These are phyloP conservation scores for Lynx canadensis DNA, from an alignment of 2,113 vertebrate genomes.

Conservation along the genomic window DNA sequence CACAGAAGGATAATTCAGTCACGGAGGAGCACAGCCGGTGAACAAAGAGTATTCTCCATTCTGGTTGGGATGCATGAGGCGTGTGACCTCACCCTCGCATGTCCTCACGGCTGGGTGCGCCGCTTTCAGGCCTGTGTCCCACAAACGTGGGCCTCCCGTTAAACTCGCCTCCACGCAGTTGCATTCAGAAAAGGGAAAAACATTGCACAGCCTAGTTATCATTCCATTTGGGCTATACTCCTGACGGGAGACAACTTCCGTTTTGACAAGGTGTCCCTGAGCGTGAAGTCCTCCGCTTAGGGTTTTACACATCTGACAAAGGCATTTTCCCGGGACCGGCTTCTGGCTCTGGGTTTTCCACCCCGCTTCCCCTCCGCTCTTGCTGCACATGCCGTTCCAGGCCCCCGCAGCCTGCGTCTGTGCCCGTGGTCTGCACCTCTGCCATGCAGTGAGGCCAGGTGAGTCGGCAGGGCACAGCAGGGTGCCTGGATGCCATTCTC, in stretches of 20 bases:
- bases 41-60: background rate
- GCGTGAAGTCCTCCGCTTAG: background rate
- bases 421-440: accelerated
- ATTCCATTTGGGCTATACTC: background rate
- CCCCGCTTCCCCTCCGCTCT: background rate
- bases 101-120: background rate
- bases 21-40: background rate
- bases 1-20: background rate
- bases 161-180: background rate
- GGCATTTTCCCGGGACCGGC: background rate
- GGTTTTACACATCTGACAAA: background rate
- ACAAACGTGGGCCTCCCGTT: background rate
- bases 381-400: background rate
- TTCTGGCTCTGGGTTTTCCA: background rate
- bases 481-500: background rate
- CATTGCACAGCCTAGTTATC: no score
- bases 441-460: background rate
- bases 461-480: background rate
- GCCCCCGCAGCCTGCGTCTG: background rate
- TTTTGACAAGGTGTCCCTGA: background rate
- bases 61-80: background rate
- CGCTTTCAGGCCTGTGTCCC: background rate
- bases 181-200: background rate
- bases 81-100: background rate
- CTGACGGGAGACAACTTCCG: background rate